Percentiles rank a stretch among this genome's conserved stretches.
phyloP scores from a whole-genome alignment of 2,888 invertebrate genomes.

The Anaspis maculata region DNA sequence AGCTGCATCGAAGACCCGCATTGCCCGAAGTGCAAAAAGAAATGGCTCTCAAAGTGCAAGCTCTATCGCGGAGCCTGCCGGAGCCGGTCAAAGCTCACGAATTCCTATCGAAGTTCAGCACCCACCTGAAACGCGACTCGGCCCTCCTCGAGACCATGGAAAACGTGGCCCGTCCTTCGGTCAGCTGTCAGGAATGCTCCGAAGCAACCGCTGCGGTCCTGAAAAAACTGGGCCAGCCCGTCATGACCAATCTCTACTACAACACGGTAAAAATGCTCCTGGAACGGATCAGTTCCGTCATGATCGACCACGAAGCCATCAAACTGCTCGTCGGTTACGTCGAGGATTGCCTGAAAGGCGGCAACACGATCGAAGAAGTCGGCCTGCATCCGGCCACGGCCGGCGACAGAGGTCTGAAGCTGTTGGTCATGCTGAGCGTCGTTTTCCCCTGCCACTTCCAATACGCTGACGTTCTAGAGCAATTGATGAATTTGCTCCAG shows the following conservation, averaged over 20 bases:
- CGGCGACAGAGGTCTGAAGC: conserved; percentile 80
- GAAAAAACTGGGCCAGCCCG: conserved; percentile 88
- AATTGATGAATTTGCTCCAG: conserved; percentile 68
- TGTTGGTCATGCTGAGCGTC: conserved; percentile 82
- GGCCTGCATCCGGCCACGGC: conserved; percentile 76
- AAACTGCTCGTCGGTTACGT: conserved; percentile 51
- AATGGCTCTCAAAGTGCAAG: conserved; percentile 57
- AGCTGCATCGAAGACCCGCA: conserved; percentile 65
- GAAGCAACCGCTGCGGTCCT: conserved; percentile 78
- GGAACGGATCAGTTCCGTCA: conserved; percentile 90
- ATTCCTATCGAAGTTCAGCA: conserved; percentile 75
- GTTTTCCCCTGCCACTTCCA: conserved; percentile 92
- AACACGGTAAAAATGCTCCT: conserved; percentile 92
- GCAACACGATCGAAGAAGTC: conserved; percentile 61
- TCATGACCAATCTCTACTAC: conserved; percentile 92
- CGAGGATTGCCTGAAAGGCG: conserved; percentile 67
- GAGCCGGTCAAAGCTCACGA: conserved; percentile 89
- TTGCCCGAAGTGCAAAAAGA: conserved; percentile 65
- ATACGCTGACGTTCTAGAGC: conserved; percentile 71
- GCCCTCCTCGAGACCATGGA: conserved; percentile 73
- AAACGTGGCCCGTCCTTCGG: conserved; percentile 78
- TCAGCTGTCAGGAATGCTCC: conserved; percentile 92
- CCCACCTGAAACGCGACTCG: conserved; percentile 65
- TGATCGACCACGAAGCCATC: conserved; percentile 88
- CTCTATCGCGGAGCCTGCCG: conserved; percentile 70